Percentiles rank a stretch among this genome's conserved stretches.
These are phyloP conservation scores for Hydrolagus colliei DNA, from an alignment of 2,797 vertebrate genomes.

Conservation along the genomic window DNA sequence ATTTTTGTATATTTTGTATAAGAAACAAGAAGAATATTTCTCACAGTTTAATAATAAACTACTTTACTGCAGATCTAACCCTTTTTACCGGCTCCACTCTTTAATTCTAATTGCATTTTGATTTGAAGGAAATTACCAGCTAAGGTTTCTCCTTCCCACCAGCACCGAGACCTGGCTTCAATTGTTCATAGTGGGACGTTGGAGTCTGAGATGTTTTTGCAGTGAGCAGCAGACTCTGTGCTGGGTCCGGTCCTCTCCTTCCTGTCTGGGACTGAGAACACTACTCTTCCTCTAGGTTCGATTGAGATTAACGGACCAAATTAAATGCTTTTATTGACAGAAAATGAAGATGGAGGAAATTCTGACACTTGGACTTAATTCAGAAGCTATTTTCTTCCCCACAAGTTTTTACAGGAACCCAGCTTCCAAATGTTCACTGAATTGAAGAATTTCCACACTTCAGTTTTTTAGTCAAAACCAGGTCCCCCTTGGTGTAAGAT, in stretches of 20 bases:
- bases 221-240: background rate
- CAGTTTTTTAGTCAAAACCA: too few relatives aligned
- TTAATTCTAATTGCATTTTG: background rate
- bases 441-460: too few relatives aligned
- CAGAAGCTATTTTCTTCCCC: too few relatives aligned
- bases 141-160: background rate
- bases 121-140: background rate
- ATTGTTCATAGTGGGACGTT: background rate
- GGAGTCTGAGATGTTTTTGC: background rate
- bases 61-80: background rate
- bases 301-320: too few relatives aligned
- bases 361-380: too few relatives aligned
- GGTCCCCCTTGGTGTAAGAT: too few relatives aligned
- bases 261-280: background rate
- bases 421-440: too few relatives aligned
- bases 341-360: too few relatives aligned
- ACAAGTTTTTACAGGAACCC: too few relatives aligned
- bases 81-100: background rate
- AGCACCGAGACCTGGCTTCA: too few relatives aligned
- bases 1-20: conserved; percentile 10
- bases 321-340: too few relatives aligned
- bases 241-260: background rate
- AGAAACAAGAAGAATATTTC: background rate
- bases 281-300: background rate
- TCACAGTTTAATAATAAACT: conserved; percentile 7